A percentile compares a stretch with the other conserved stretches of the same genome.
phyloP scores from a whole-genome alignment of 2,113 vertebrate genomes.

The Dasyornis broadbenti region DNA sequence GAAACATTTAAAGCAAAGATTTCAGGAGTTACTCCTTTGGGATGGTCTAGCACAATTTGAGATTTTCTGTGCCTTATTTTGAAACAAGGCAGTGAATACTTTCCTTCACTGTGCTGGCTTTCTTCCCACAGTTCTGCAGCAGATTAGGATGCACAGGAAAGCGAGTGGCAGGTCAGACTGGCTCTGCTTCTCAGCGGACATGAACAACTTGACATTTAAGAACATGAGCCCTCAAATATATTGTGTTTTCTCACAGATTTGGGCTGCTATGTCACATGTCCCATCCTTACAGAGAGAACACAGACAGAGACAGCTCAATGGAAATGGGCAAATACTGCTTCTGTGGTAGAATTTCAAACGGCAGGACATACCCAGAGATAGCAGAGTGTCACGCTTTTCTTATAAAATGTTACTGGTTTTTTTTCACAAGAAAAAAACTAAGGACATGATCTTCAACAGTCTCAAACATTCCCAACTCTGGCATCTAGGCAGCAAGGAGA shows the following conservation, averaged over 20 bases:
- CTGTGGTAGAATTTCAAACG: neutral
- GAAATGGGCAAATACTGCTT: neutral
- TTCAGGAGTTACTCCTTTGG: neutral
- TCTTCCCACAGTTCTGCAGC: neutral
- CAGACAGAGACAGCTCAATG: neutral
- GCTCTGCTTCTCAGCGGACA: neutral
- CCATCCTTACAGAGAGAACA: neutral
- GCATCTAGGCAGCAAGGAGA: neutral
- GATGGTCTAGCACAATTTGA: neutral
- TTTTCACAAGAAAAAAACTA: neutral
- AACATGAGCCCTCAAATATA: neutral
- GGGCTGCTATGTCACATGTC: neutral
- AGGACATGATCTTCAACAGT: neutral
- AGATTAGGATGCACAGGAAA: neutral
- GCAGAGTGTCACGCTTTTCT: neutral
- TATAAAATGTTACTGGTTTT: neutral
- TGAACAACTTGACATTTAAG: neutral
- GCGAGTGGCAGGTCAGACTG: neutral
- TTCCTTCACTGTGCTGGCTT: rapidly evolving
- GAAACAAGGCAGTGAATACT: neutral
- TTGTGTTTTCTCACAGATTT: neutral
- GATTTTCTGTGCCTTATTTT: neutral
- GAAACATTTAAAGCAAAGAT: neutral
- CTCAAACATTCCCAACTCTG: neutral
- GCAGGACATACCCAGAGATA: neutral